Evolutionary conservation across 2,113 vertebrate species (phyloP).

Genomic region (Athene cunicularia): DNA sequence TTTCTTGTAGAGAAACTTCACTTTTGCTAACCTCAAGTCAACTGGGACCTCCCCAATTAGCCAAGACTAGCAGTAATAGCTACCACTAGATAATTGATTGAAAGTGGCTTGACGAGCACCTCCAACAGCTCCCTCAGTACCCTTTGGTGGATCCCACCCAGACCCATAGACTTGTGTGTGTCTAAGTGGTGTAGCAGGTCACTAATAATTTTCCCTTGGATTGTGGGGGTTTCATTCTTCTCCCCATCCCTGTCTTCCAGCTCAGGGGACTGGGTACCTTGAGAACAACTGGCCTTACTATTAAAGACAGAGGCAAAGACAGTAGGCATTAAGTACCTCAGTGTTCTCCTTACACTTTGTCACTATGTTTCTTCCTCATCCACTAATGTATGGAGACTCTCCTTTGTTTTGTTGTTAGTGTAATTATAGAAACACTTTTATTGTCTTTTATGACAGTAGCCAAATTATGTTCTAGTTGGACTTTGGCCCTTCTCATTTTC

Average conservation of each 20-base stretch:
- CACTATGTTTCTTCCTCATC: not conserved
- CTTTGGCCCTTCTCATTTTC: not conserved
- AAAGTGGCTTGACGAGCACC: not conserved
- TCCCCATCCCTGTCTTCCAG: not conserved
- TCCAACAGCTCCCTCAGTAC: not conserved
- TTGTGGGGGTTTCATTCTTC: not conserved
- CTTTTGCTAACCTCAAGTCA: not conserved
- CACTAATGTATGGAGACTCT: not conserved
- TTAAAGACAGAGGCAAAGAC: not conserved
- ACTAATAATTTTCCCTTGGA: not conserved
- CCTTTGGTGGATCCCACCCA: not conserved
- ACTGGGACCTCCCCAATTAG: not conserved
- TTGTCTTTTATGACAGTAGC: not conserved
- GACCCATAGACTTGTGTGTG: not conserved
- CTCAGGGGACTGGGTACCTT: too few species aligned
- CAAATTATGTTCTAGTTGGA: not conserved
- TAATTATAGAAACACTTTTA: not conserved
- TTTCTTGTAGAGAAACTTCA: not conserved
- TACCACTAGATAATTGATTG: not conserved
- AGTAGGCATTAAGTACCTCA: not conserved
- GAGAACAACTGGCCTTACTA: not conserved
- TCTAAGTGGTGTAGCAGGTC: not conserved
- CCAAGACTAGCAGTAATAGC: not conserved
- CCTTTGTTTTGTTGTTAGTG: not conserved
- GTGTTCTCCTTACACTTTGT: not conserved